Conservation (phyloP, 2,888 invertebrate genomes). For the Caenorhabditis sulstoni region DNA sequence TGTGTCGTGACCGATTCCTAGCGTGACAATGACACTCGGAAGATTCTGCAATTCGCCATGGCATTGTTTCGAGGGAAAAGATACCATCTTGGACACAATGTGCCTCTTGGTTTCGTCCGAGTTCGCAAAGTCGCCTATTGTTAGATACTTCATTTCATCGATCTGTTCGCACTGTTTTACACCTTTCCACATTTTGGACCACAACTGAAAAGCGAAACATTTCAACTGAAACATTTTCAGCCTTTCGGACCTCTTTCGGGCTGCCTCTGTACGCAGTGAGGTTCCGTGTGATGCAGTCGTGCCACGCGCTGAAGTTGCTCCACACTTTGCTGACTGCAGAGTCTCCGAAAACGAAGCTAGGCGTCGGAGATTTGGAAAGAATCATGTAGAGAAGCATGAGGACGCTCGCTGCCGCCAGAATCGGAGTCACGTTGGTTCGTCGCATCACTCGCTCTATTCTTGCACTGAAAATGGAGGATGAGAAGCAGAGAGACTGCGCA, state of each 20-base stretch:
- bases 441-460: no score
- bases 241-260: slow-evolving; percentile 27
- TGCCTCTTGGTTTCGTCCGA: slow-evolving; percentile 62
- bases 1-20: slow-evolving; percentile 61
- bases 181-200: slow-evolving; percentile 46
- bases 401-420: slow-evolving; percentile 22
- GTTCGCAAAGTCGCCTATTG: slow-evolving; percentile 50
- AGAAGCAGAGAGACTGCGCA: no score
- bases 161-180: slow-evolving; percentile 38
- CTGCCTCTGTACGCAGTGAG: slow-evolving; percentile 9
- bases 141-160: slow-evolving; percentile 30
- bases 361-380: background rate
- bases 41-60: slow-evolving; percentile 18
- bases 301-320: slow-evolving; percentile 40
- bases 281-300: slow-evolving; percentile 36
- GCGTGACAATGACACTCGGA: slow-evolving; percentile 46
- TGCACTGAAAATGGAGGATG: no score
- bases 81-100: slow-evolving; percentile 48
- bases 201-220: slow-evolving; percentile 34
- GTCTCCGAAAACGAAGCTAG: slow-evolving; percentile 11
- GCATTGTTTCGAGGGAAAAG: background rate
- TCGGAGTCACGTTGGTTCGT: slow-evolving; percentile 11
- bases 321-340: slow-evolving; percentile 11
- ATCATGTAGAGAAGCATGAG: slow-evolving; percentile 32
- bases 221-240: background rate